Evolutionary conservation across 2,113 vertebrate species (phyloP), one percentile per base, ranked within the genome.

Genomic region (Mionectes macconnelli): DNA sequence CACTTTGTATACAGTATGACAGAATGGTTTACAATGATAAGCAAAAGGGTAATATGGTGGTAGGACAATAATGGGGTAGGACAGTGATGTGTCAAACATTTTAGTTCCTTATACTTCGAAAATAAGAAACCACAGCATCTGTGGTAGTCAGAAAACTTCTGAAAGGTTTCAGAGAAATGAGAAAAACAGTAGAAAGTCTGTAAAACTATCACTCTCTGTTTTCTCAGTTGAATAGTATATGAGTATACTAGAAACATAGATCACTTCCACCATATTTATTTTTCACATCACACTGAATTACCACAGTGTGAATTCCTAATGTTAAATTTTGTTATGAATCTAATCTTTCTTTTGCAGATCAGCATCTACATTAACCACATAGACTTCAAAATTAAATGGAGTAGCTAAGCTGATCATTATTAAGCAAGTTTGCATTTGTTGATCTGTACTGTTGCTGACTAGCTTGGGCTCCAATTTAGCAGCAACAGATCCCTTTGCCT

Each of bases 401-500:
- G 18, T 50, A 63, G 31, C 50, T 73, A 84, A 94, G 42, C 24
- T 78, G 45, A 64, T 76, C 0, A 9, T 90, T 77, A 57, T 83
- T 79, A 95, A 93, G 23, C 50, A 89, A 87, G 69, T 69, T 86
- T 72, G 35, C 52, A 45, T 75, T 84, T 95, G 84, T 73, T 85
- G 72, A 81, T 84, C 78, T 76, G 11, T 44, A 35, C 72, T 56
- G 68, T 33, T 85, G 49, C 88, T 83, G 77, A 79, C 53, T 85
- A 50, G 30, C 67, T 74, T 83, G 70, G 78, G 47, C 64, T 85
- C 94, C 86, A 84, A 81, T 95, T 95, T 95, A 94, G 92, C 86
- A 90, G 89, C 81, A 92, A 86, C 64, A 73, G 93, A 95, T 87
- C 83, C 31, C 47, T 97, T 96, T 97, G 95, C 96, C 96, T 97